Evolutionary conservation across 1,140 invertebrate genomes (phyloP).

Genomic region (Heliconius hewitsoni): DNA sequence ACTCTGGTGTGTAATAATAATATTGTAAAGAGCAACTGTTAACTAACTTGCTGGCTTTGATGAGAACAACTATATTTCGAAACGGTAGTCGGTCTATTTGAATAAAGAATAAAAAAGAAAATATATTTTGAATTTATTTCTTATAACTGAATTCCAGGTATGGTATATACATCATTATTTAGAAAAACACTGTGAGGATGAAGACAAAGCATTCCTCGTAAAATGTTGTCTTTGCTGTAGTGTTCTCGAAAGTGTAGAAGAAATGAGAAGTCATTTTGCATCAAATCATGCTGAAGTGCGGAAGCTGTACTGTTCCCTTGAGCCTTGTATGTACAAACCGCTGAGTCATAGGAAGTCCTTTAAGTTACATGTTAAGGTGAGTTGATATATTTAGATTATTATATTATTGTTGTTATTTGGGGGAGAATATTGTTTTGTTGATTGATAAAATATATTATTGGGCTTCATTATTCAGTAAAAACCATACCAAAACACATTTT

Average conservation of each 20-base stretch:
- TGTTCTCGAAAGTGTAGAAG: constrained; percentile 52
- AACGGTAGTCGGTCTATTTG: too few relatives aligned
- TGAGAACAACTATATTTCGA: too few relatives aligned
- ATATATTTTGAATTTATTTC: background rate
- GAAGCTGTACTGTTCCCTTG: constrained; percentile 70
- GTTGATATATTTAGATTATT: constrained; percentile 3
- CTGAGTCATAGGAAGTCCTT: constrained; percentile 71
- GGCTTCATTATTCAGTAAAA: too few relatives aligned
- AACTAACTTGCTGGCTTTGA: too few relatives aligned
- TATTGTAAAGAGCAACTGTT: too few relatives aligned
- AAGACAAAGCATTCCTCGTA: constrained; percentile 45
- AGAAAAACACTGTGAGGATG: constrained; percentile 52
- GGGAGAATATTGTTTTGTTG: too few relatives aligned
- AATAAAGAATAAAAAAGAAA: too few relatives aligned
- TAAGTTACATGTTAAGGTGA: constrained; percentile 73
- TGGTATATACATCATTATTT: constrained; percentile 69
- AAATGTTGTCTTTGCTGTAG: constrained; percentile 70
- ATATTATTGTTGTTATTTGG: too few relatives aligned
- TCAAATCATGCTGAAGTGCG: constrained; percentile 63
- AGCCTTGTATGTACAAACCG: constrained; percentile 68
- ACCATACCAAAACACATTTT: too few relatives aligned
- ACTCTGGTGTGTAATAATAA: too few relatives aligned
- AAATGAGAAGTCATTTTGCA: constrained; percentile 68
- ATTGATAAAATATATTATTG: too few relatives aligned
- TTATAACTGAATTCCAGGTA: constrained; percentile 52